Evolutionary conservation across 1,140 invertebrate species (phyloP).

Genomic region (Caerostris darwini): DNA sequence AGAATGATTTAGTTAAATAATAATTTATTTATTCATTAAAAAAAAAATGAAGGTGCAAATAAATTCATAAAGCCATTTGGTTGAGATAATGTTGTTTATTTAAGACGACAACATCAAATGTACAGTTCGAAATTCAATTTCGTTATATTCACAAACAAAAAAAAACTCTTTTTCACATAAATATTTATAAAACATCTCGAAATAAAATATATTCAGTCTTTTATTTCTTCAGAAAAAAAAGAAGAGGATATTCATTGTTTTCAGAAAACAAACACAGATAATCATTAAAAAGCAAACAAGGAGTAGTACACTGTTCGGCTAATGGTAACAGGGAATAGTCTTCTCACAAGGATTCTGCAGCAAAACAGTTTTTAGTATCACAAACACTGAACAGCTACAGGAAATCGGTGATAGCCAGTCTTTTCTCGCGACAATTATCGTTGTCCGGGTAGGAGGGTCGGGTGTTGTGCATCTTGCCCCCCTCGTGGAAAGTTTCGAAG

Average conservation of each 20-base stretch:
- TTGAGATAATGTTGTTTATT: not conserved
- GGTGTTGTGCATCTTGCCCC: not conserved
- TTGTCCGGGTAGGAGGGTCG: constrained; percentile 23
- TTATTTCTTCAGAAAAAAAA: not conserved
- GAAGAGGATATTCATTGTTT: not conserved
- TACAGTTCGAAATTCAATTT: constrained; percentile 36
- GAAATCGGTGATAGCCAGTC: constrained; percentile 71
- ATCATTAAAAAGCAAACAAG: not conserved
- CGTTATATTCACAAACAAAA: not conserved
- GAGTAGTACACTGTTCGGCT: not conserved
- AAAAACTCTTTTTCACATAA: not conserved
- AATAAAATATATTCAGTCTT: constrained; percentile 27
- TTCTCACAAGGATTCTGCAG: not conserved
- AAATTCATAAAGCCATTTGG: too few relatives aligned
- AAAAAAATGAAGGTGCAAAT: too few relatives aligned
- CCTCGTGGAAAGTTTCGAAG: constrained; percentile 41
- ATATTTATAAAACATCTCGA: constrained; percentile 66
- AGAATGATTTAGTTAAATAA: too few relatives aligned
- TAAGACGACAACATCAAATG: constrained; percentile 41
- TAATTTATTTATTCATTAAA: too few relatives aligned
- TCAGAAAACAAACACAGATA: not conserved
- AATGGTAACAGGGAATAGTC: not conserved
- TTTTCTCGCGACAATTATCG: constrained; percentile 53
- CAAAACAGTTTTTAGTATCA: not conserved
- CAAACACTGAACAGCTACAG: constrained; percentile 21